A percentile compares a stretch with the other conserved stretches of the same genome.
phyloP scores from a whole-genome alignment of 35 echinoderm and acorn worm genomes.

The Lytechinus variegatus region DNA sequence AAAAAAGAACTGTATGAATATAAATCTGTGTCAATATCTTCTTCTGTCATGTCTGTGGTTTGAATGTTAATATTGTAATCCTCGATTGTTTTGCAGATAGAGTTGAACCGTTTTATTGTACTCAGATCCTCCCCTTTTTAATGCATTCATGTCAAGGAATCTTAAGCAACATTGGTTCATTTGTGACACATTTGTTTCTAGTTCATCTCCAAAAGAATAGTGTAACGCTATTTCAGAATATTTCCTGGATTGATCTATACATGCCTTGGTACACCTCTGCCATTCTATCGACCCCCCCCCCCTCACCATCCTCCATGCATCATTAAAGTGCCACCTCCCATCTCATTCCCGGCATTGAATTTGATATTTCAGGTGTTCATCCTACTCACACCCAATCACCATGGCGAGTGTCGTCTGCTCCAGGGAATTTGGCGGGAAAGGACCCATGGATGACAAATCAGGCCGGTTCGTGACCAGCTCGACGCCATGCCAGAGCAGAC shows the following conservation, averaged over 20 bases:
- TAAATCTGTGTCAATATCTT: not conserved
- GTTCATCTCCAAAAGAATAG: too few species aligned
- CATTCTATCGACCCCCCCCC: not conserved
- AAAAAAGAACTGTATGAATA: too few species aligned
- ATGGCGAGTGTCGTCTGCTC: not conserved
- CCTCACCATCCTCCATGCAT: not conserved
- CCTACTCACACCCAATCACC: not conserved
- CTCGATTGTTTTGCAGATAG: too few species aligned
- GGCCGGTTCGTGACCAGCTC: not conserved
- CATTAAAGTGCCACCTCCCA: not conserved
- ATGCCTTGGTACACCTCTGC: not conserved
- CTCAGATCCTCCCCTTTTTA: too few species aligned
- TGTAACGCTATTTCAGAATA: too few species aligned
- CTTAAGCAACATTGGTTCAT: too few species aligned
- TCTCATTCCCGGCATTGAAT: not conserved
- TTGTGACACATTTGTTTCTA: too few species aligned
- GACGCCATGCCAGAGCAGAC: not conserved
- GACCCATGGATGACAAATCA: not conserved
- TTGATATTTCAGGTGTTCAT: constrained; percentile 29
- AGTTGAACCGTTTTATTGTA: too few species aligned
- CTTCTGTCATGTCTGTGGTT: too few species aligned
- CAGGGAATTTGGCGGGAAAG: not conserved
- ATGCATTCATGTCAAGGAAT: too few species aligned
- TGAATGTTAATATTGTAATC: too few species aligned
- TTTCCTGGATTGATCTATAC: too few species aligned